Evolutionary conservation across 2,113 vertebrate genomes (phyloP).

Genomic region (Motacilla alba): DNA sequence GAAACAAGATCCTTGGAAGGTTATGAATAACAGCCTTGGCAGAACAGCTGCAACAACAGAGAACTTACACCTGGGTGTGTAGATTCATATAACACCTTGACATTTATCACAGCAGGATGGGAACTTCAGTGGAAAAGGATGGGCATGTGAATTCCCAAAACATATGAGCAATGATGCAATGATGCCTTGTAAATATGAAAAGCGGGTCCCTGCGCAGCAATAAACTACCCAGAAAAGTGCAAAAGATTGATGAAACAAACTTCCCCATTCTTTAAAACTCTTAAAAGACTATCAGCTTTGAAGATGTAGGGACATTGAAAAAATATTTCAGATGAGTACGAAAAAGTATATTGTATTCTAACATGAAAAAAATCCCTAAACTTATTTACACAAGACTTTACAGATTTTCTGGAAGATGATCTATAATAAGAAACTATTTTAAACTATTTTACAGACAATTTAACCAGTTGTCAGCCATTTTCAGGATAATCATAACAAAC

Average conservation of each 20-base stretch:
- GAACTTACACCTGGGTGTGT: neutral
- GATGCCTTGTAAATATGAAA: neutral
- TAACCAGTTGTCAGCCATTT: neutral
- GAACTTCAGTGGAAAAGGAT: neutral
- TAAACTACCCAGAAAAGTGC: neutral
- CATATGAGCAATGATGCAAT: neutral
- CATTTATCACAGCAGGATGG: neutral
- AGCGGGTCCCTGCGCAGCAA: neutral
- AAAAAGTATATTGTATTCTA: neutral
- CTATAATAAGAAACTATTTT: neutral
- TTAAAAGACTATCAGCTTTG: neutral
- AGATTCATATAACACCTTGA: neutral
- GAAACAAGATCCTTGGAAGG: neutral
- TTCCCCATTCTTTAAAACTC: neutral
- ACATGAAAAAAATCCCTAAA: neutral
- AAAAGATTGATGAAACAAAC: neutral
- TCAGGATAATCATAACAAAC: neutral
- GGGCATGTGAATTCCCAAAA: neutral
- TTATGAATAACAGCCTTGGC: neutral
- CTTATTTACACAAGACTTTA: neutral
- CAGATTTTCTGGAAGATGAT: neutral
- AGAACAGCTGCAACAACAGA: neutral
- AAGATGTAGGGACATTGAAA: neutral
- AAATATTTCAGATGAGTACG: neutral
- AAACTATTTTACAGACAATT: neutral